Base-by-base conservation (phyloP, 2,797 vertebrate genomes). In the Sciurus vulgaris region DNA sequence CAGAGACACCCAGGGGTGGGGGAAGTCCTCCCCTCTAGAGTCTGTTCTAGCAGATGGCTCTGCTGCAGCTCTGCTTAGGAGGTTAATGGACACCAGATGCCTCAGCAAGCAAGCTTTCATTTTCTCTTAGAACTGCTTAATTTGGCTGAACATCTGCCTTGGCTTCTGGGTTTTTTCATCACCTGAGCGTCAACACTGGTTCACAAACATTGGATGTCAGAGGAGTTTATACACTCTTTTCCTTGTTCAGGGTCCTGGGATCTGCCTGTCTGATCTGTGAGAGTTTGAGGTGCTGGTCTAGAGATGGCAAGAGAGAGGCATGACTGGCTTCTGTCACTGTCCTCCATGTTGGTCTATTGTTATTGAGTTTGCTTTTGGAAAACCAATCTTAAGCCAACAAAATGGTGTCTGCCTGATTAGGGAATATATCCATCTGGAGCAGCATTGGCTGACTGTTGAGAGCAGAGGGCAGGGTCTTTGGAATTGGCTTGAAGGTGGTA, bases 371-470 rank as follows among this genome's bases (percentile, higher is more conserved):
- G 96, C 97, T 97, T 51, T 90, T 97, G 96, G 97, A 94, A 98
- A 98, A 77, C 95, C 96, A 97, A 86, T 98, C 97, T 95, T 92
- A 96, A 91, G 95, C 96, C 98, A 98, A 96, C 94, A 98, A 93
- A 98, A 97, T 96, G 85, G 91, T 82, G 87, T 98, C 93, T 97
- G 90, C 96, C 96, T 97, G 97, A 96, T 98, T 98, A 97, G 97
- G 96, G 97, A 97, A 96, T 93, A 95, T 93, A 87, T 92, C 98
- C 97, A 97, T 98, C 97, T 98, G 98, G 86, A 63, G 89, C 8
- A 61, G 30, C 35, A 79, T 30, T 95, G 96, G 76, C 94, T 96
- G 96, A 54, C 70, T 93, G 92, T 2, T 18, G 3, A 79, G 94
- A 95, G 93, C 96, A 96, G 96, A 54, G 26, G 11, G 44, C 18